phyloP scores from a whole-genome alignment of 1,140 invertebrate species.

The Scaptomyza hsui region DNA sequence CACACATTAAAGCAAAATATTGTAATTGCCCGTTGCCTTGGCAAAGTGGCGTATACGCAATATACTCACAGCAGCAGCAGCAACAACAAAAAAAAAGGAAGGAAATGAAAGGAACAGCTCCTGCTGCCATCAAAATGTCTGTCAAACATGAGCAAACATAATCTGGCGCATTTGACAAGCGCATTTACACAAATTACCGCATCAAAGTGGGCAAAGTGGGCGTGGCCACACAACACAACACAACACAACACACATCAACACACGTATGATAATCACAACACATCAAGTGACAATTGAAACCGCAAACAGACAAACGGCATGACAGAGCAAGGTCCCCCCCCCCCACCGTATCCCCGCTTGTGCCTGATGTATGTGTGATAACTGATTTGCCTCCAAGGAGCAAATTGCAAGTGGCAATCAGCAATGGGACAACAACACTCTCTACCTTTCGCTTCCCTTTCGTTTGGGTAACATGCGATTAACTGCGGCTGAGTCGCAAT shows the following conservation, averaged over 20 bases:
- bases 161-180: conserved; percentile 74
- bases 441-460: background rate
- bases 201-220: conserved; percentile 46
- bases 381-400: conserved; percentile 62
- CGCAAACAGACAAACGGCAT: conserved; percentile 80
- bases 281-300: conserved; percentile 82
- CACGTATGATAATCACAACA: conserved; percentile 76
- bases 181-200: conserved; percentile 79
- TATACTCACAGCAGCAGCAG: too few relatives aligned
- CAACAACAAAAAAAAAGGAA: conserved; percentile 4
- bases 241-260: conserved; percentile 10
- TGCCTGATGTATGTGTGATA: conserved; percentile 36
- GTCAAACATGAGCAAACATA: conserved; percentile 63
- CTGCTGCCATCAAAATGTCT: conserved; percentile 32
- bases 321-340: conserved; percentile 41
- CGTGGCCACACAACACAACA: conserved; percentile 27
- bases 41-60: conserved; percentile 40
- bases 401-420: conserved; percentile 20
- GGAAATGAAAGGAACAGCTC: background rate
- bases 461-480: conserved; percentile 69
- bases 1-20: conserved; percentile 41
- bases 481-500: conserved; percentile 79
- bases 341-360: background rate
- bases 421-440: background rate
- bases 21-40: conserved; percentile 35